Evolutionary conservation across 2,888 invertebrate species (phyloP), one percentile per base, ranked within the genome.

Genomic region (Apotomis capreana): DNA sequence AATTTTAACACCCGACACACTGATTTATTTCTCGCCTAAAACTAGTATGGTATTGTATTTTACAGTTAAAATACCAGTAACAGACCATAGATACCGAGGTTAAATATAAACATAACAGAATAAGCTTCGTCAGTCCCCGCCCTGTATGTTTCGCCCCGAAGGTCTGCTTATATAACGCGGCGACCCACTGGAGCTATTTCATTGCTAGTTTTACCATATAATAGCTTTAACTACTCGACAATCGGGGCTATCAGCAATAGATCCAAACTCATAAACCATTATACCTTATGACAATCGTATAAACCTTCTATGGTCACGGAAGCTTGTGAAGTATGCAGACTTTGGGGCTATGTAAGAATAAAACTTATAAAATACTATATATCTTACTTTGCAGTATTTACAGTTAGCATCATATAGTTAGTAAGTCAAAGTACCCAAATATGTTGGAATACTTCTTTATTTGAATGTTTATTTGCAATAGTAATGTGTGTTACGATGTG

Each of bases 161-260:
- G 68, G 68, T 68, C 68, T 58, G 67, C 13, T 72, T 72, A 54
- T 62, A 68, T 72, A 72, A 72, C 46, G 72, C 68, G 60, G 72
- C 68, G 72, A 49, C 58, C 37, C 13, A 72, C 72, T 72, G 68
- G 68, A 72, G 68, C 57, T 52, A 51, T 9, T 59, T 68, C 52
- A 70, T 54, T 58, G 13, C 68, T 59, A 63, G 44, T 58, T 68
- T 68, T 46, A 59, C 54, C 54, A 12, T 52, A 44, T 68, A 62
- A 57, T 62, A 54, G 62, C 57, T 51, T 58, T 51, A 67, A 67
- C 36, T 63, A 37, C 10, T 62, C 44, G n/a, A 26, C 62, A 62
- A 51, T 44, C 26, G 51, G 57, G 36, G 5, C 36, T 52, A 15
- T n/a, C 40, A 15, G 58, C 46, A 67, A 46, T 72, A 68, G 10